A percentile compares a stretch with the other conserved stretches of the same genome.
Evolutionary conservation across 2,888 invertebrate species (phyloP).

Genomic region (Cephus sareptanus): DNA sequence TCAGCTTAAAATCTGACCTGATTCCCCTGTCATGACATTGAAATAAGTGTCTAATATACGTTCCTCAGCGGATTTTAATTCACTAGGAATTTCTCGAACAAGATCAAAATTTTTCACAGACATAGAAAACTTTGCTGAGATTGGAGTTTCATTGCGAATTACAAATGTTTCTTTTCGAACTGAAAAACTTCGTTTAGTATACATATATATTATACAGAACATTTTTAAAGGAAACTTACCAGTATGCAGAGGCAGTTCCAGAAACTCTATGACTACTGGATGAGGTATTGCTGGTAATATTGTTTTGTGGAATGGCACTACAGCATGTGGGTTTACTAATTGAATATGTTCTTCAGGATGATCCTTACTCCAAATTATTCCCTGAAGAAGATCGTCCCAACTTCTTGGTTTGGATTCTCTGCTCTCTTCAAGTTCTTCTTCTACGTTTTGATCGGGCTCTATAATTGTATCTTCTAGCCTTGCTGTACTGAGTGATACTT

Average conservation of each 20-base stretch:
- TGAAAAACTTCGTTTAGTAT: constrained; percentile 35
- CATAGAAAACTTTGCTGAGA: constrained; percentile 39
- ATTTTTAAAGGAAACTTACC: constrained; percentile 33
- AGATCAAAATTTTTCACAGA: constrained; percentile 48
- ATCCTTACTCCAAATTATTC: constrained; percentile 27
- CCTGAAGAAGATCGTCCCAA: constrained; percentile 24
- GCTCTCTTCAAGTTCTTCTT: neutral
- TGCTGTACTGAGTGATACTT: neutral
- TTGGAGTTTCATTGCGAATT: constrained; percentile 62
- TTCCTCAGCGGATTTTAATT: neutral
- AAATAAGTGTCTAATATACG: neutral
- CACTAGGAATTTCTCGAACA: neutral
- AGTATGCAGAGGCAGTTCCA: constrained; percentile 38
- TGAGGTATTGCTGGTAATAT: constrained; percentile 21
- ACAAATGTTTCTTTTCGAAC: constrained; percentile 55
- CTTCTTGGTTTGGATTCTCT: neutral
- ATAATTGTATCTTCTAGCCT: neutral
- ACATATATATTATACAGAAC: too few species aligned
- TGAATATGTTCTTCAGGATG: constrained; percentile 16
- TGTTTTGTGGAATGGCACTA: constrained; percentile 20
- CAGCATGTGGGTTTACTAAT: constrained; percentile 25
- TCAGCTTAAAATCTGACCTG: neutral
- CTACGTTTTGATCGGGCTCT: neutral
- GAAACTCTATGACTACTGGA: constrained; percentile 35
- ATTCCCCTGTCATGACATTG: neutral